phyloP scores from a whole-genome alignment of 2,888 invertebrate species.

The Caenorhabditis uteleia region DNA sequence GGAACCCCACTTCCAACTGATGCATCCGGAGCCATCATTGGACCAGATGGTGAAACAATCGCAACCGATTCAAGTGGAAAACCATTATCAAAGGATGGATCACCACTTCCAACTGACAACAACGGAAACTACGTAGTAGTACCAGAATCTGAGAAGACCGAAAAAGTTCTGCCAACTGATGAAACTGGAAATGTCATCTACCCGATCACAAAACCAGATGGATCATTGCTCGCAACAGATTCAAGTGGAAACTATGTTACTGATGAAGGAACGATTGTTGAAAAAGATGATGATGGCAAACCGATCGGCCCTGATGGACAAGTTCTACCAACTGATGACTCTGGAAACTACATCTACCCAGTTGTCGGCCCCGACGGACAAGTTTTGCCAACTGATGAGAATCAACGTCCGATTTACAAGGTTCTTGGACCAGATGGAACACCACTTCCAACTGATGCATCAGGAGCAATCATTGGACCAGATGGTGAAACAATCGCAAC shows the following conservation, averaged over 20 bases:
- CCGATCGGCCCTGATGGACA: conserved; percentile 15
- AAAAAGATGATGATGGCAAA: conserved; percentile 6
- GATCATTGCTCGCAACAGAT: conserved; percentile 8
- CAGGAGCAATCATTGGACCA: conserved; percentile 2
- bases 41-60: conserved; percentile 21
- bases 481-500: conserved; percentile 1
- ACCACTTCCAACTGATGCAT: conserved; percentile 26
- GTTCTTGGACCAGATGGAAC: conserved; percentile 7
- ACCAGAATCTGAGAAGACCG: conserved; percentile 5
- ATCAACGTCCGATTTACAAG: conserved; percentile 7
- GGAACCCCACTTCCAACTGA: conserved; percentile 30
- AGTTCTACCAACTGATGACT: conserved; percentile 10
- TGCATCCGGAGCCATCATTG: conserved; percentile 15
- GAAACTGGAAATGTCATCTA: conserved; percentile 26
- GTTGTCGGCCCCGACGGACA: conserved; percentile 15
- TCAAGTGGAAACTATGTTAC: background rate
- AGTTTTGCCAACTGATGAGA: conserved; percentile 14
- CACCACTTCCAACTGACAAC: conserved; percentile 21
- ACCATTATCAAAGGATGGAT: conserved; percentile 20
- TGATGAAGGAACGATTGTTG: conserved; percentile 5
- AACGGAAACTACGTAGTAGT: conserved; percentile 15
- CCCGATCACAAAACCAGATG: conserved; percentile 26
- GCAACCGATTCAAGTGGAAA: conserved; percentile 22
- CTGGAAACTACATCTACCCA: conserved; percentile 11
- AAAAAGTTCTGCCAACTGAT: conserved; percentile 23